Evolutionary conservation across 2,113 vertebrate genomes (phyloP).

Genomic region (Peromyscus maniculatus): DNA sequence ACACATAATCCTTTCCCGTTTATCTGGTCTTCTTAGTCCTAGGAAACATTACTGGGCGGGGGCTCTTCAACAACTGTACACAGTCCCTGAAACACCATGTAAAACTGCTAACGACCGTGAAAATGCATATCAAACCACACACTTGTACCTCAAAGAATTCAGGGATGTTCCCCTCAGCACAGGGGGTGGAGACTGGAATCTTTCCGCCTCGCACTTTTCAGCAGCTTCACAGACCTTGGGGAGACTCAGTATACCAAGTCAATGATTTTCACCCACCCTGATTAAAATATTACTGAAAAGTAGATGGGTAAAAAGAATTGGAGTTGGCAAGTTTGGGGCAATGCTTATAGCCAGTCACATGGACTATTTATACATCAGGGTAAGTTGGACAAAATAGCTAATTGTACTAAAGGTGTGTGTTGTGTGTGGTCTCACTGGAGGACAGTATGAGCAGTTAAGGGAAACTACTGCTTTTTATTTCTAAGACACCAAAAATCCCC

Average conservation of each 20-base stretch:
- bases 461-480: neutral
- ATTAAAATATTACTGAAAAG: neutral
- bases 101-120: constrained; percentile 50
- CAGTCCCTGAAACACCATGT: constrained; percentile 48
- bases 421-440: neutral
- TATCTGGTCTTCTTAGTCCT: constrained; percentile 47
- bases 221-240: neutral
- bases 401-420: neutral
- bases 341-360: neutral
- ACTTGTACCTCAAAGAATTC: constrained; percentile 56
- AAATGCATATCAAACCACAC: constrained; percentile 54
- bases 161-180: neutral
- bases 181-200: neutral
- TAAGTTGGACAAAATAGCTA: neutral
- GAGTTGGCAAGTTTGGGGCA: neutral
- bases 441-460: neutral
- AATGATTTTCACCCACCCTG: neutral
- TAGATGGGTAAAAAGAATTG: neutral
- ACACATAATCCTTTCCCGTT: constrained; percentile 54
- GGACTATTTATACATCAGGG: neutral
- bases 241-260: neutral
- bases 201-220: neutral
- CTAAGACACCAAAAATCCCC: neutral
- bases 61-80: constrained; percentile 58
- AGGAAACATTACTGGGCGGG: constrained; percentile 63